phyloP scores from a whole-genome alignment of 1,140 invertebrate genomes.

The Cotesia chilonis region DNA sequence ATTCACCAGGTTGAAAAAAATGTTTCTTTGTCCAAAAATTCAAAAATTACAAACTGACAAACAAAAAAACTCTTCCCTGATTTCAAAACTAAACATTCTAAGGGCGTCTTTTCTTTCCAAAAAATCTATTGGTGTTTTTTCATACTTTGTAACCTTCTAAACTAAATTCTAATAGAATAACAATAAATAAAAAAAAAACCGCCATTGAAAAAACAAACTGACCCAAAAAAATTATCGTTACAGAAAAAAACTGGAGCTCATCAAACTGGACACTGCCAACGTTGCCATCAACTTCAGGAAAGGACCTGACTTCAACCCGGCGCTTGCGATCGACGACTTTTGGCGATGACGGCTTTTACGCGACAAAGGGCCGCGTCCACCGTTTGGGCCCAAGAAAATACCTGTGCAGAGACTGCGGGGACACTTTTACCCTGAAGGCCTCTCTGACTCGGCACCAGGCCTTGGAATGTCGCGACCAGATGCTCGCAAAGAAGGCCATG shows the following conservation, averaged over 20 bases:
- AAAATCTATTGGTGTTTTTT: too few relatives aligned
- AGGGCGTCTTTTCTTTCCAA: background rate
- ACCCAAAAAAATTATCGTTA: slow-evolving; percentile 29
- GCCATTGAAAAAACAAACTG: background rate
- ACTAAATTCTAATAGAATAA: background rate
- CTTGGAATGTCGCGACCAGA: slow-evolving; percentile 55
- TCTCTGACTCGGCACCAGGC: slow-evolving; percentile 62
- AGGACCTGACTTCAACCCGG: slow-evolving; percentile 15
- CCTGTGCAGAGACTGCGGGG: slow-evolving; percentile 40
- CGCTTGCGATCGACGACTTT: slow-evolving; percentile 39
- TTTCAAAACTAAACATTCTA: too few relatives aligned
- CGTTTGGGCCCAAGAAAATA: slow-evolving; percentile 39
- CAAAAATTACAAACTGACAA: too few relatives aligned
- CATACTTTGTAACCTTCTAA: too few relatives aligned
- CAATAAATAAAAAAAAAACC: background rate
- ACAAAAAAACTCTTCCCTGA: too few relatives aligned
- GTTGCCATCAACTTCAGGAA: slow-evolving; percentile 37
- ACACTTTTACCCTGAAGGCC: slow-evolving; percentile 53
- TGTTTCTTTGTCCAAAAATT: too few relatives aligned
- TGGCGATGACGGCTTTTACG: slow-evolving; percentile 25
- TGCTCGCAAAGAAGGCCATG: background rate
- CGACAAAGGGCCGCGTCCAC: slow-evolving; percentile 20
- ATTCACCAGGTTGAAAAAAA: too few relatives aligned
- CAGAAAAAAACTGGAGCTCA: slow-evolving; percentile 38
- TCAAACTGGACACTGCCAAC: slow-evolving; percentile 43